These are phyloP conservation scores for Sapayoa aenigma DNA, from an alignment of 2,113 vertebrate species.

Conservation along the genomic window DNA sequence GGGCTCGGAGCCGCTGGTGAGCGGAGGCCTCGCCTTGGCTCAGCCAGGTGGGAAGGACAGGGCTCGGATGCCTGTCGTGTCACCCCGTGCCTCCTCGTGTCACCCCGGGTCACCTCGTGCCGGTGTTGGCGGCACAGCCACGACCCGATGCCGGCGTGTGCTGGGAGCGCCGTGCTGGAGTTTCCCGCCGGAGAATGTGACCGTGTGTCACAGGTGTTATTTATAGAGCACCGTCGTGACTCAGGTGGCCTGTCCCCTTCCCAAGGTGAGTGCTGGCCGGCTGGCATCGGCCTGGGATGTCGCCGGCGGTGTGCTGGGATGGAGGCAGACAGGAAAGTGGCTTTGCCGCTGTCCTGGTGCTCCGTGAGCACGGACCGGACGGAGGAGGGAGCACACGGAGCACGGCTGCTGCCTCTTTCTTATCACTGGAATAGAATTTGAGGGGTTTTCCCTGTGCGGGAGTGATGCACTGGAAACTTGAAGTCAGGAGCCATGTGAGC, in stretches of 20 bases:
- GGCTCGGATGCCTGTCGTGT: background rate
- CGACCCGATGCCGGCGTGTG: background rate
- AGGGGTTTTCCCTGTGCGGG: background rate
- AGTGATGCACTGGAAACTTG: constrained; percentile 32
- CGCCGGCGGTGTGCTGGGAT: background rate
- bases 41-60: background rate
- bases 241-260: background rate
- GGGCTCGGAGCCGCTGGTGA: background rate
- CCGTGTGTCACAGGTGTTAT: background rate
- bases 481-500: constrained; percentile 53
- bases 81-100: background rate
- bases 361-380: background rate
- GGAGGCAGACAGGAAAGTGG: background rate
- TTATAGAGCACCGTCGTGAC: background rate
- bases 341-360: background rate
- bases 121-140: accelerated
- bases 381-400: background rate
- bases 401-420: background rate
- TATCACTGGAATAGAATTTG: background rate
- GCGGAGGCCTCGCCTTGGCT: background rate
- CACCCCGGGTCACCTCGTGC: background rate
- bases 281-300: background rate
- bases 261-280: background rate
- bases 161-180: background rate
- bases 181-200: background rate